Evolutionary conservation across 2,888 invertebrate genomes (phyloP).

Genomic region (Eutolmus rufibarbis): DNA sequence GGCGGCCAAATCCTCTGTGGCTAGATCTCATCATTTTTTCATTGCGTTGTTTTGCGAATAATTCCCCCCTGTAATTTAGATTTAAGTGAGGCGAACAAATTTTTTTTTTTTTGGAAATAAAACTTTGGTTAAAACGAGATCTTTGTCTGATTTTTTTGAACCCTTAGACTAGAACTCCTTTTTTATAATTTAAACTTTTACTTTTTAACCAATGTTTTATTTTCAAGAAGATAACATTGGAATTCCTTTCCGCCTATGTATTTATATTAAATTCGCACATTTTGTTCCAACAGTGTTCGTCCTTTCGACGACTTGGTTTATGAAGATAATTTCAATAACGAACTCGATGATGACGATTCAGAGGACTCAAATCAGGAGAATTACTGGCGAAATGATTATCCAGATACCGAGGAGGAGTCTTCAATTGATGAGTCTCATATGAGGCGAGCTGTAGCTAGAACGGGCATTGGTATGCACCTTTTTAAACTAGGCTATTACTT

Average conservation of each 20-base stretch:
- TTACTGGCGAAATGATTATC: conserved; percentile 80
- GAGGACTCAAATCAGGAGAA: conserved; percentile 82
- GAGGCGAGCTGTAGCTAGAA: conserved; percentile 66
- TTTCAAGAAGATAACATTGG: conserved; percentile 11
- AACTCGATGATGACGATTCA: conserved; percentile 61
- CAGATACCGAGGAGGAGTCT: conserved; percentile 71
- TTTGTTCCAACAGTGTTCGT: conserved; percentile 53
- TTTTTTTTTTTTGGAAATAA: conserved; percentile 32
- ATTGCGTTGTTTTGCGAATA: not conserved
- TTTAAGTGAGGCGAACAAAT: not conserved
- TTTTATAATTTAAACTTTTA: not conserved
- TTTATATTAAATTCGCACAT: not conserved
- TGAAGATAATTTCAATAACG: conserved; percentile 56
- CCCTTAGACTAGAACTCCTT: not conserved
- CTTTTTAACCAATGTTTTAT: conserved; percentile 1
- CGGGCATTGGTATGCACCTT: conserved; percentile 55
- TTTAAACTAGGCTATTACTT: no score
- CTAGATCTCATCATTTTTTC: not conserved
- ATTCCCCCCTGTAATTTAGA: not conserved
- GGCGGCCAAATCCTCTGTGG: not conserved
- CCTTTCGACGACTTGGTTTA: conserved; percentile 56
- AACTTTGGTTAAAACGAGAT: conserved; percentile 19
- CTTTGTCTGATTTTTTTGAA: not conserved
- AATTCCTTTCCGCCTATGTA: not conserved
- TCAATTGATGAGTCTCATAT: conserved; percentile 71